These are phyloP conservation scores for Anorthoa munda DNA, from an alignment of 2,888 invertebrate genomes.

Conservation along the genomic window DNA sequence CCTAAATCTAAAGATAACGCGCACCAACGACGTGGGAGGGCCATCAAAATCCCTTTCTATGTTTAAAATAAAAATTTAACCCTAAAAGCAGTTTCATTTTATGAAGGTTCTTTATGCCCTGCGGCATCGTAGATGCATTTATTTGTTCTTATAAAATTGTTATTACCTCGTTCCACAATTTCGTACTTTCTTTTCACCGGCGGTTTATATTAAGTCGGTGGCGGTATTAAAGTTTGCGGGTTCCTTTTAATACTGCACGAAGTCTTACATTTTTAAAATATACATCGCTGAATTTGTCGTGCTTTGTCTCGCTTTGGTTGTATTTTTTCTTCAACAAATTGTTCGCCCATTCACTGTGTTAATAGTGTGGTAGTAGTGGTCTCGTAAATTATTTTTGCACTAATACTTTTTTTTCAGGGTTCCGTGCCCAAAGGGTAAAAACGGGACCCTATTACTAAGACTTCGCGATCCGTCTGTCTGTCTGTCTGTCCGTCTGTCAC, in stretches of 20 bases:
- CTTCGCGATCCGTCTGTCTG: too few relatives aligned
- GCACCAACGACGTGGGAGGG: constrained; percentile 83
- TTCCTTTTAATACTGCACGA: constrained; percentile 75
- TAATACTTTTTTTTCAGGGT: too few relatives aligned
- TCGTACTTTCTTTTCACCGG: constrained; percentile 73
- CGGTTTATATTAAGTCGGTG: constrained; percentile 71
- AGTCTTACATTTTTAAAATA: constrained; percentile 65
- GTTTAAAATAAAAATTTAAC: constrained; percentile 91
- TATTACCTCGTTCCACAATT: constrained; percentile 79
- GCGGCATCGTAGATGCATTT: constrained; percentile 81
- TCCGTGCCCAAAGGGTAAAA: too few relatives aligned
- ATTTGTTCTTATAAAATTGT: constrained; percentile 85
- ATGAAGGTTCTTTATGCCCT: constrained; percentile 82
- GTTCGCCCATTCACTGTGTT: constrained; percentile 11
- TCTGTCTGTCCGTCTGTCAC: too few relatives aligned
- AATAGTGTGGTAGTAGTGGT: neutral
- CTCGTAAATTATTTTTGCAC: constrained; percentile 14
- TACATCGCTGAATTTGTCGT: constrained; percentile 61
- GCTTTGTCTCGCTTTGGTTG: constrained; percentile 51
- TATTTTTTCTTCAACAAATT: constrained; percentile 34
- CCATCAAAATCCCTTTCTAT: constrained; percentile 90
- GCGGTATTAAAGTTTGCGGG: constrained; percentile 72
- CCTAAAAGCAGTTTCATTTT: constrained; percentile 86
- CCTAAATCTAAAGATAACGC: constrained; percentile 88
- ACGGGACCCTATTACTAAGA: too few relatives aligned